Evolutionary conservation across 2,888 invertebrate genomes (phyloP), one percentile per base, ranked within the genome.

Genomic region (Agrilus mali): DNA sequence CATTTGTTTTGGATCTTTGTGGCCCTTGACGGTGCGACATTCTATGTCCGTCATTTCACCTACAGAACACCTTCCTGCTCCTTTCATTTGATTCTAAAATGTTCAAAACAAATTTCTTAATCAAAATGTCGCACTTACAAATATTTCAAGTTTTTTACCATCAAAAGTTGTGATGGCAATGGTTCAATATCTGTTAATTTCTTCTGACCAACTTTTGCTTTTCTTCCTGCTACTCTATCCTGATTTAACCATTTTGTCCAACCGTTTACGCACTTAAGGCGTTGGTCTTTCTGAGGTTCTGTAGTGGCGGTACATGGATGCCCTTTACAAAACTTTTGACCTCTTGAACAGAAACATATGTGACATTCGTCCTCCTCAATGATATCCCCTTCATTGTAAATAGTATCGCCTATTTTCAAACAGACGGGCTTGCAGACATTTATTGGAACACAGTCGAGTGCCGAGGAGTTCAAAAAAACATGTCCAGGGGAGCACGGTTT

Each of bases 191-290:
- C 83, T 10, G 59, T 61, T 4, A 60, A 53, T 50, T 66, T 70
- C 7, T 49, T 36, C 42, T 57, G 57, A 64, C 48, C 50, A 7
- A 38, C 47, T 43, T 54, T 54, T 37, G 50, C 45, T 43, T 54
- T 54, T 38, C 50, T 46, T 13, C 42, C 20, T 3, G 53, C 47
- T 4, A 71, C 70, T 2, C 62, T 58, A 46, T 76, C 72, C 38
- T 73, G 71, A 63, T 81, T 88, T 50, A 86, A 68, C 90, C 90
- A 92, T 12, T 71, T 64, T 0, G 83, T 81, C 87, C 89, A 90
- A 0, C 90, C 90, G 3, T 72, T 63, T 36, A 70, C 66, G 55
- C 89, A 88, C 32, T 69, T 40, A 3, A 48, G 38, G 32, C 13
- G 12, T 38, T 42, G 36, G 33, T 60, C 58, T 12, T 50, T 40